phyloP scores from a whole-genome alignment of 2,888 invertebrate species.

The Antheraea yamamai region DNA sequence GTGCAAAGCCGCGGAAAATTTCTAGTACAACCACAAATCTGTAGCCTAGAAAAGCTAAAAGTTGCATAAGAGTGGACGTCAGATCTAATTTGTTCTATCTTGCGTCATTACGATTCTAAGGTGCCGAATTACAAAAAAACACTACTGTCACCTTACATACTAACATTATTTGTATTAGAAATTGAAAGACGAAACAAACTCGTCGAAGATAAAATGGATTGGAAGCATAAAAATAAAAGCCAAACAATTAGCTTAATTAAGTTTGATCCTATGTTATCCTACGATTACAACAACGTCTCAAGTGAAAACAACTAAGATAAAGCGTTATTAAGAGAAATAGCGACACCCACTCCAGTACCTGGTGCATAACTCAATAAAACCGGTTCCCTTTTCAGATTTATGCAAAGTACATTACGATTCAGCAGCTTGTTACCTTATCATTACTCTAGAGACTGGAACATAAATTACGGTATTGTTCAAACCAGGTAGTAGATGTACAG shows the following conservation, averaged over 20 bases:
- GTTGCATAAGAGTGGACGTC: too few relatives aligned
- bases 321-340: slow-evolving; percentile 1
- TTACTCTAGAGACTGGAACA: slow-evolving; percentile 50
- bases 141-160: too few relatives aligned
- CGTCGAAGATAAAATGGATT: background rate
- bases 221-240: background rate
- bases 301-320: slow-evolving; percentile 3
- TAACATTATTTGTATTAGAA: background rate
- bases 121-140: too few relatives aligned
- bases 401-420: slow-evolving; percentile 52
- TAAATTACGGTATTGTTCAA: slow-evolving; percentile 64
- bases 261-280: background rate
- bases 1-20: too few relatives aligned
- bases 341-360: slow-evolving; percentile 2
- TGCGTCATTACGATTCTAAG: too few relatives aligned
- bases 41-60: too few relatives aligned
- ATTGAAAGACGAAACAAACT: background rate
- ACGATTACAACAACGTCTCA: background rate
- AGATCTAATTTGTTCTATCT: too few relatives aligned
- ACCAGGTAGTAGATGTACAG: slow-evolving; percentile 31
- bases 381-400: slow-evolving; percentile 45
- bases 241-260: background rate
- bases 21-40: too few relatives aligned
- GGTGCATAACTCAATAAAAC: slow-evolving; percentile 21
- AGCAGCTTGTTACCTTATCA: slow-evolving; percentile 63